phyloP scores from a whole-genome alignment of 2,888 invertebrate genomes.

The Trissolcus japonicus region DNA sequence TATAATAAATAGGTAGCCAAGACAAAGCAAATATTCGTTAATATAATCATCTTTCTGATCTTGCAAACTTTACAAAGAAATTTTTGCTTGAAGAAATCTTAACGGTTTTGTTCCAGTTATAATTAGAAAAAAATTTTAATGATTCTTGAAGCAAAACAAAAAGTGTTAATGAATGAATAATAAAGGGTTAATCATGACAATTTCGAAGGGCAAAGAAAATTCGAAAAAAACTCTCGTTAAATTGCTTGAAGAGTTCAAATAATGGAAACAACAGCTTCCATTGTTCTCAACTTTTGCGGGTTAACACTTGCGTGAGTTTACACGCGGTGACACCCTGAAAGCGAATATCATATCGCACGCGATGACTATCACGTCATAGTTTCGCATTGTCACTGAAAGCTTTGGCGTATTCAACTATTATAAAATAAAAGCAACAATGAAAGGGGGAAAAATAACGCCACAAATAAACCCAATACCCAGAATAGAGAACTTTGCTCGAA shows the following conservation, averaged over 20 bases:
- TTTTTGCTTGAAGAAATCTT: no score
- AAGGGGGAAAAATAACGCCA: constrained; percentile 11
- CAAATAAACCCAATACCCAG: no score
- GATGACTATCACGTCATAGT: constrained; percentile 56
- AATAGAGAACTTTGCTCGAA: constrained; percentile 22
- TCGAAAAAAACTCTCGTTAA: constrained; percentile 42
- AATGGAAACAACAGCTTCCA: constrained; percentile 48
- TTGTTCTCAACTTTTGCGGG: constrained; percentile 47
- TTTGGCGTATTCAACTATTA: constrained; percentile 44
- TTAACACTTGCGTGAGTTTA: constrained; percentile 56
- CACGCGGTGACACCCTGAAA: constrained; percentile 58
- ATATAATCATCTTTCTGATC: no score
- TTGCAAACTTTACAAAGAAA: no score
- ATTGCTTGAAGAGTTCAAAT: constrained; percentile 51
- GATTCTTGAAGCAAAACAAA: no score
- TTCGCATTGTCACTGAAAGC: constrained; percentile 52
- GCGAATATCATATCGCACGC: constrained; percentile 58
- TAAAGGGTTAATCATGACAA: no score
- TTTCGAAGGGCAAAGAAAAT: not conserved
- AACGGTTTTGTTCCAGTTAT: no score
- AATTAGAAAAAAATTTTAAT: no score
- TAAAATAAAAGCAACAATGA: constrained; percentile 42
- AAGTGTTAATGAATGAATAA: no score
- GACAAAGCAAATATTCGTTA: no score
- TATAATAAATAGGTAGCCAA: no score